Conservation (phyloP, 2,797 vertebrate genomes). For the Gallinago solitaria region DNA sequence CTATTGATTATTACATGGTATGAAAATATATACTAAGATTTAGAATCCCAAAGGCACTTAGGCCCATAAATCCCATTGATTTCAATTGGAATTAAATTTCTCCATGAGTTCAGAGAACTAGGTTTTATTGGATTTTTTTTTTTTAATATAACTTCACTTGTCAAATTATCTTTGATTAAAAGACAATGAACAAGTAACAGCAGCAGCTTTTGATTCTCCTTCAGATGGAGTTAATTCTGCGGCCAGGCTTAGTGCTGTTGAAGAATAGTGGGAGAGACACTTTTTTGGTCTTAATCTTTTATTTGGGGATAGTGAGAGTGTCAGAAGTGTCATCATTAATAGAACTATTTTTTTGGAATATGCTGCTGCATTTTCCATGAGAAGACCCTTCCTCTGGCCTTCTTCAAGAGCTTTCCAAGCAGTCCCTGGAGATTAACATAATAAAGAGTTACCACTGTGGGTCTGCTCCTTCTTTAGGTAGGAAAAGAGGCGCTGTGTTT, state of each 20-base stretch:
- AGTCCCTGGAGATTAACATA: not conserved
- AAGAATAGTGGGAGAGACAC: not conserved
- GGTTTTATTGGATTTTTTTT: not conserved
- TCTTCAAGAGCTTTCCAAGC: not conserved
- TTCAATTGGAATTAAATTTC: conserved; percentile 13
- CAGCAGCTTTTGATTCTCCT: not conserved
- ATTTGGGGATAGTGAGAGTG: not conserved
- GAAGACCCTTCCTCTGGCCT: not conserved
- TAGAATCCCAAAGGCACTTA: not conserved
- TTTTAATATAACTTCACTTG: not conserved
- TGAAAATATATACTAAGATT: conserved; percentile 26
- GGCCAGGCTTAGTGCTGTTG: not conserved
- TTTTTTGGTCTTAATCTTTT: not conserved
- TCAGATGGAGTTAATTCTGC: not conserved
- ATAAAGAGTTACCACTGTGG: not conserved
- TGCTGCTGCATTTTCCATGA: not conserved
- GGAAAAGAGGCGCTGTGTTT: not conserved
- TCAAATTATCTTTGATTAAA: conserved; percentile 27
- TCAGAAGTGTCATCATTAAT: not conserved
- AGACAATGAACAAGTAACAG: not conserved
- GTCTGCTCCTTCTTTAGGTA: not conserved
- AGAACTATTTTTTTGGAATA: not conserved
- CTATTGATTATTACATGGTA: conserved; percentile 5
- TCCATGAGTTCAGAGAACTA: not conserved
- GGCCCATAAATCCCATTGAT: not conserved